Conservation (phyloP, 2,113 vertebrate genomes). For the Mobula birostris region DNA sequence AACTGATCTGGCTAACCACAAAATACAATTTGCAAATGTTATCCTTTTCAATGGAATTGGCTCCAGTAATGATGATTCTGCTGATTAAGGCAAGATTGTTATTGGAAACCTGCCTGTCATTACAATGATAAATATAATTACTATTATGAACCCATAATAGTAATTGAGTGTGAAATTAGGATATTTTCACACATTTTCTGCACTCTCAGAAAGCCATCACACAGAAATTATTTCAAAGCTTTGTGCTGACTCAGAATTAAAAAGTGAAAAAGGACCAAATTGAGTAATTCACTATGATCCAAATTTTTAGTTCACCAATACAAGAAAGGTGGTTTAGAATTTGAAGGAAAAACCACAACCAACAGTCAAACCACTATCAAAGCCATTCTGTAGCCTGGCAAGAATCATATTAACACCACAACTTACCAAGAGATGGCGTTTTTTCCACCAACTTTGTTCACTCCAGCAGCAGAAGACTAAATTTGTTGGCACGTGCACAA, state of each 20-base stretch:
- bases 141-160: neutral
- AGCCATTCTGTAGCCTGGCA: neutral
- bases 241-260: neutral
- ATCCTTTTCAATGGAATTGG: neutral
- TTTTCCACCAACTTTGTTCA: neutral
- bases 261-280: neutral
- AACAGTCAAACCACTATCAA: neutral
- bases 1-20: neutral
- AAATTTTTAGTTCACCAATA: neutral
- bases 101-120: neutral
- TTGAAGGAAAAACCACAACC: neutral
- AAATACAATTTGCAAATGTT: neutral
- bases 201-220: neutral
- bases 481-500: neutral
- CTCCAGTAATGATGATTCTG: neutral
- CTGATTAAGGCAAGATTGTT: neutral
- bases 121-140: neutral
- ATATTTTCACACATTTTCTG: neutral
- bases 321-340: neutral
- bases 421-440: neutral
- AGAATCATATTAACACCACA: neutral
- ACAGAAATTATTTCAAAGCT: neutral
- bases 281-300: neutral
- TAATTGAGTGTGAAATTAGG: slow-evolving; percentile 7
- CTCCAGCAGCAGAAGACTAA: neutral